These are phyloP conservation scores for Pimpla rufipes DNA, from an alignment of 2,888 invertebrate species.

Conservation along the genomic window DNA sequence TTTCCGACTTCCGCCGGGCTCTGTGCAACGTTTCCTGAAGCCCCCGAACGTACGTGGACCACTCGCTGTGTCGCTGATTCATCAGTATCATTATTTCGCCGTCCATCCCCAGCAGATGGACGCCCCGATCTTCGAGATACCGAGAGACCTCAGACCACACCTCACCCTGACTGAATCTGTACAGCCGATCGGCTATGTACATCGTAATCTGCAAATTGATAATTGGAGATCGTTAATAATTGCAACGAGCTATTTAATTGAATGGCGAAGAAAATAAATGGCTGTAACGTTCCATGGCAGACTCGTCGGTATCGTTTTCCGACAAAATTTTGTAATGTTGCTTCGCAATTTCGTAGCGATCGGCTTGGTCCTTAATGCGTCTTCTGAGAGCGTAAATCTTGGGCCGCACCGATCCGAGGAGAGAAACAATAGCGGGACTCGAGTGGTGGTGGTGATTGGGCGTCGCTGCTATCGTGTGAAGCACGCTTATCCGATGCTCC, in stretches of 20 bases:
- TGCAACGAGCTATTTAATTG: neutral
- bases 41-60: conserved; percentile 81
- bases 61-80: conserved; percentile 81
- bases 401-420: conserved; percentile 84
- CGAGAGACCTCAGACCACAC: conserved; percentile 84
- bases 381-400: conserved; percentile 85
- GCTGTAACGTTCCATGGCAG: conserved; percentile 81
- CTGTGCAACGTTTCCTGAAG: conserved; percentile 80
- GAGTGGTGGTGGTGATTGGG: conserved; percentile 49
- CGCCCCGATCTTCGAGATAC: conserved; percentile 81
- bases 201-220: conserved; percentile 82
- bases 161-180: conserved; percentile 85
- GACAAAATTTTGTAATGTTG: conserved; percentile 84
- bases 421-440: conserved; percentile 83
- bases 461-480: conserved; percentile 68
- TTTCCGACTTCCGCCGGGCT: conserved; percentile 78
- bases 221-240: neutral
- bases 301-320: conserved; percentile 72
- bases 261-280: conserved; percentile 4
- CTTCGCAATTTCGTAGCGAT: conserved; percentile 80
- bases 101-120: conserved; percentile 83
- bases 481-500: conserved; percentile 82
- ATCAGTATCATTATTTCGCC: conserved; percentile 81
- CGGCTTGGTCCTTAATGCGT: conserved; percentile 81
- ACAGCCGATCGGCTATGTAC: conserved; percentile 84